Evolutionary conservation across 1,140 invertebrate genomes (phyloP), one percentile per base, ranked within the genome.

Genomic region (Lepidurus arcticus): DNA sequence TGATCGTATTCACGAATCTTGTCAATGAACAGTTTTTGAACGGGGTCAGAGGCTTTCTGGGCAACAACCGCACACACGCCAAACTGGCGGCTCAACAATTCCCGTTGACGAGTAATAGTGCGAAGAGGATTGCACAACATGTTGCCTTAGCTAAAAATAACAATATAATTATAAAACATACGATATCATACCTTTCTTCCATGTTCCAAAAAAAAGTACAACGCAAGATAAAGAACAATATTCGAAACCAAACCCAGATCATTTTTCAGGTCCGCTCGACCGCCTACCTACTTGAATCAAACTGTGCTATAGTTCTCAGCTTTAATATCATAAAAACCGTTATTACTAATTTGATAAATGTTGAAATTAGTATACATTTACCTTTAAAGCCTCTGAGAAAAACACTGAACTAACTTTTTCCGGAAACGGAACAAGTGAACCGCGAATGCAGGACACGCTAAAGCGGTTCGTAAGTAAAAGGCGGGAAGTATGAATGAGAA

Each of bases 21-120:
- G 76, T 97, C 93, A 65, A 97, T 82, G 84, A 98, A 98, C 42
- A 98, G 85, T 85, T 97, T 92, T 84, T 98, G 96, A 83, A 98
- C 95, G 7, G 95, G 95, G 85, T 98, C 96, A 6, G 87, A 86
- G 6, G 90, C 91, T 83, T 92, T 92, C 76, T 93, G 84, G 42
- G 85, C 89, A n/a, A 78, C 80, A 73, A 83, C 75, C 2, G 82
- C 80, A 45, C 80, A 80, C 26, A 81, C 44, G 3, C 82, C 82
- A 21, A 83, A 78, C 44, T 78, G 78, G 9, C 78, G 45, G 26
- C 65, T 45, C 16, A 76, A 65, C 44, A 76, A 13, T 21, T 45
- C 42, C 16, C 76, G 44, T 47, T 76, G 76, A 47, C 76, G 76
- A 53, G 53, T 65, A 21, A 65, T 65, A 5, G 53, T 65, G 21